Evolutionary conservation across 1,140 invertebrate genomes (phyloP).

Genomic region (Holcopasites calliopsidis): DNA sequence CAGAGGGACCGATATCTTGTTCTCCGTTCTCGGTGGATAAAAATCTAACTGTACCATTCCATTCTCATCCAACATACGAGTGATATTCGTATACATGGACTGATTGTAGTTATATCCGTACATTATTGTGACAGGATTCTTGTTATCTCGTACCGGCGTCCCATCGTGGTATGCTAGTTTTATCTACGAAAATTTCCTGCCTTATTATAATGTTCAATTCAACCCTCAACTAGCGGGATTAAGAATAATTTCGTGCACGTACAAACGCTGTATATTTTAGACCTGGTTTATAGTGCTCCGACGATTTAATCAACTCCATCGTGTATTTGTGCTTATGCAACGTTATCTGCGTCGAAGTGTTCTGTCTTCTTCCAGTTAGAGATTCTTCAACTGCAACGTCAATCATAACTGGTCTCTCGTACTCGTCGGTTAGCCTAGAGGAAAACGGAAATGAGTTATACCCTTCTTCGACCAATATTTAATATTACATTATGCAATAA

Average conservation of each 20-base stretch:
- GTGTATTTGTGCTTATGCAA: constrained; percentile 91
- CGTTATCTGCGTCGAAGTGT: constrained; percentile 86
- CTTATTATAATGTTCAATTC: background rate
- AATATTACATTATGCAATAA: background rate
- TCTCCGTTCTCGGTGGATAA: constrained; percentile 82
- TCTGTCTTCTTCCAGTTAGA: constrained; percentile 89
- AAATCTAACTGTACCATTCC: constrained; percentile 87
- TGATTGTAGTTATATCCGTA: constrained; percentile 85
- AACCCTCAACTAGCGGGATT: background rate
- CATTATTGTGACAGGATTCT: constrained; percentile 83
- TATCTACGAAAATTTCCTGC: constrained; percentile 78
- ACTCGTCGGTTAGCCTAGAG: constrained; percentile 85
- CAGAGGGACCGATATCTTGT: constrained; percentile 79
- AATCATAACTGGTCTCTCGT: constrained; percentile 86
- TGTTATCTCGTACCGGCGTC: constrained; percentile 83
- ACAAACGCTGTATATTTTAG: constrained; percentile 91
- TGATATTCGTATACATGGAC: constrained; percentile 82
- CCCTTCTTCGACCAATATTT: background rate
- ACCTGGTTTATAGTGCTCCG: constrained; percentile 92
- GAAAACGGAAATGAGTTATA: constrained; percentile 5
- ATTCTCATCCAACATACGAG: constrained; percentile 83
- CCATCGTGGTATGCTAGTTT: constrained; percentile 89
- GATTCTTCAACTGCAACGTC: constrained; percentile 91
- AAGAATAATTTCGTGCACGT: constrained; percentile 68
- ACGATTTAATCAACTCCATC: constrained; percentile 89